A percentile compares a stretch with the other conserved stretches of the same genome.
Evolutionary conservation across 2,888 invertebrate species (phyloP).

Genomic region (Lithophane socia): DNA sequence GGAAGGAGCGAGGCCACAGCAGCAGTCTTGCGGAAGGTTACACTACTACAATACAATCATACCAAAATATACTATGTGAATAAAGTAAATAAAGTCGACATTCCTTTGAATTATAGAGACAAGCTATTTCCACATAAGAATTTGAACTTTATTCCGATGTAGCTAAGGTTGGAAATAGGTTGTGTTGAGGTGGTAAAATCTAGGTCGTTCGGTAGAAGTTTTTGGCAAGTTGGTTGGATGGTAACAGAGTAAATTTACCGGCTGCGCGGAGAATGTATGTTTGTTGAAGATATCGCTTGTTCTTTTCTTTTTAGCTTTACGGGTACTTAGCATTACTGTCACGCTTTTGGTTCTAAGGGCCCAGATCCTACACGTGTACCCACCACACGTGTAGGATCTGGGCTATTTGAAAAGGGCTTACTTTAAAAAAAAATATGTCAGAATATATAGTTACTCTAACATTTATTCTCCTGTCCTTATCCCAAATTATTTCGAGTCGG

Average conservation of each 20-base stretch:
- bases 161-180: constrained; percentile 38
- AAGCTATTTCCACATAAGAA: constrained; percentile 11
- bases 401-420: background rate
- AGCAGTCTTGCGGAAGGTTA: constrained; percentile 80
- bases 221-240: constrained; percentile 70
- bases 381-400: too few relatives aligned
- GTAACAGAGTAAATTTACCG: constrained; percentile 66
- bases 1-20: constrained; percentile 82
- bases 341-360: background rate
- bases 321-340: constrained; percentile 36
- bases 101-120: constrained; percentile 43
- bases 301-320: constrained; percentile 33
- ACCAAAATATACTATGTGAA: constrained; percentile 49
- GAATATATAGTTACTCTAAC: background rate
- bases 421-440: background rate
- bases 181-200: constrained; percentile 34
- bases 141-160: constrained; percentile 40
- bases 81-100: constrained; percentile 57
- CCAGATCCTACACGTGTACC: too few relatives aligned
- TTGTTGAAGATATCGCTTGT: constrained; percentile 36
- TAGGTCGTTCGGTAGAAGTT: constrained; percentile 67
- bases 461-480: background rate
- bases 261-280: constrained; percentile 47
- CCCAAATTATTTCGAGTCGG: too few relatives aligned
- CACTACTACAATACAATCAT: constrained; percentile 53